phyloP scores from a whole-genome alignment of 2,113 vertebrate genomes.

The Melanostigma gelatinosum region DNA sequence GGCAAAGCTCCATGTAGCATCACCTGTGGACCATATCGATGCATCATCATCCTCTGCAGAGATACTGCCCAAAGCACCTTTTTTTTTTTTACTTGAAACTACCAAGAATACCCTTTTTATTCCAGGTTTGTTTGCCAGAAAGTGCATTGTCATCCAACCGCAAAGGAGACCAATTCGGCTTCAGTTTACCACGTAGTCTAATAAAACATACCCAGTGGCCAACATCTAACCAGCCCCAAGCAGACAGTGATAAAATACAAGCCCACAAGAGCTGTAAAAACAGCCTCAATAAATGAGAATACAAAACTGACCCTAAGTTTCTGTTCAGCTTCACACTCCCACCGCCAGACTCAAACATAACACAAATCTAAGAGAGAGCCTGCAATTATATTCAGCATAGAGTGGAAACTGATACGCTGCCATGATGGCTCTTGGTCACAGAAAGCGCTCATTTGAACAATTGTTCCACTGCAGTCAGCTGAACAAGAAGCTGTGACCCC shows the following conservation, averaged over 20 bases:
- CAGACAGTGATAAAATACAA: slow-evolving; percentile 65
- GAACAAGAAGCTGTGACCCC: slow-evolving; percentile 49
- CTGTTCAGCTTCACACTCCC: slow-evolving; percentile 54
- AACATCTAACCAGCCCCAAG: slow-evolving; percentile 54
- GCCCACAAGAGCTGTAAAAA: slow-evolving; percentile 60
- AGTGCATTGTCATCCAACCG: slow-evolving; percentile 18
- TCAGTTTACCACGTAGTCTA: slow-evolving; percentile 21
- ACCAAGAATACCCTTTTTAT: background rate
- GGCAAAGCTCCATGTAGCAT: slow-evolving; percentile 36
- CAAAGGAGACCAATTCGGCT: slow-evolving; percentile 37
- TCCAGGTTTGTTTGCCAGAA: slow-evolving; percentile 4
- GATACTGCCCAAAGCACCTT: background rate
- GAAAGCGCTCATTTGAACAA: slow-evolving; percentile 50
- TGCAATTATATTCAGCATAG: slow-evolving; percentile 62
- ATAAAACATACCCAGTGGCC: slow-evolving; percentile 56
- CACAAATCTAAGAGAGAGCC: slow-evolving; percentile 52
- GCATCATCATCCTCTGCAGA: slow-evolving; percentile 1
- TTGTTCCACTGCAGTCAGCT: slow-evolving; percentile 74
- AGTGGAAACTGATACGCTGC: slow-evolving; percentile 74
- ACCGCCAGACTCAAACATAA: slow-evolving; percentile 53
- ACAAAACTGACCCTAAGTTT: slow-evolving; percentile 56
- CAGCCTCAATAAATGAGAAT: slow-evolving; percentile 50
- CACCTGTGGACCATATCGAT: slow-evolving; percentile 13
- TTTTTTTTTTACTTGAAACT: background rate
- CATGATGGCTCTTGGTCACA: slow-evolving; percentile 50